Evolutionary conservation across 2,888 invertebrate genomes (phyloP), one percentile per base, ranked within the genome.

Genomic region (Disparrhopalites patrizii): DNA sequence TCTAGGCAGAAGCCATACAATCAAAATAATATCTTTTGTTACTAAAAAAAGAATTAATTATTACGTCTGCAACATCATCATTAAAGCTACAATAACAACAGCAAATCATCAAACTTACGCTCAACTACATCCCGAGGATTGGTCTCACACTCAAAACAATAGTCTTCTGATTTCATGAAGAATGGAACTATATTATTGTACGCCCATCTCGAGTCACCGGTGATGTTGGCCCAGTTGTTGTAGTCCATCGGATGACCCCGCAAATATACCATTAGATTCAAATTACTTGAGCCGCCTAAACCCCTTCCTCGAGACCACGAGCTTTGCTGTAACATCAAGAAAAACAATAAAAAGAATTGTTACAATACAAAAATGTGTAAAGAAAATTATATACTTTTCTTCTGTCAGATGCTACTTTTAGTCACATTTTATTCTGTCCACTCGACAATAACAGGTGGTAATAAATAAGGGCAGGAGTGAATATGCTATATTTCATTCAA

Each of bases 81-180:
- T n/a, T n/a, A n/a, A n/a, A n/a, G n/a, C n/a, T n/a, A n/a, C n/a
- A n/a, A n/a, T n/a, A n/a, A n/a, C n/a, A n/a, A n/a, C n/a, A n/a
- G n/a, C n/a, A n/a, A n/a, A n/a, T n/a, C n/a, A n/a, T 52, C n/a
- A 50, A 8, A 52, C 67, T 72, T 68, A 73, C 71, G 73, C 61
- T 73, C 70, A 47, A 70, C 62, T 1, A 70, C 70, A 58, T 71
- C 71, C 62, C 70, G 69, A 18, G 66, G 65, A 65, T 73, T 73
- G 1, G 65, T 69, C 67, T 71, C 72, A 30, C 74, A 74, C 38
- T 62, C 50, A 38, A 68, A 70, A 54, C 74, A 74, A 60, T 72
- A 73, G 56, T 73, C 71, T 64, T 74, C 74, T 10, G 74, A 74
- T 51, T 69, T 70, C n/a, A 68, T 30, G 56, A 74, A 74, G 66